These are phyloP conservation scores for Isurus oxyrinchus DNA, from an alignment of 2,113 vertebrate species.

Conservation along the genomic window DNA sequence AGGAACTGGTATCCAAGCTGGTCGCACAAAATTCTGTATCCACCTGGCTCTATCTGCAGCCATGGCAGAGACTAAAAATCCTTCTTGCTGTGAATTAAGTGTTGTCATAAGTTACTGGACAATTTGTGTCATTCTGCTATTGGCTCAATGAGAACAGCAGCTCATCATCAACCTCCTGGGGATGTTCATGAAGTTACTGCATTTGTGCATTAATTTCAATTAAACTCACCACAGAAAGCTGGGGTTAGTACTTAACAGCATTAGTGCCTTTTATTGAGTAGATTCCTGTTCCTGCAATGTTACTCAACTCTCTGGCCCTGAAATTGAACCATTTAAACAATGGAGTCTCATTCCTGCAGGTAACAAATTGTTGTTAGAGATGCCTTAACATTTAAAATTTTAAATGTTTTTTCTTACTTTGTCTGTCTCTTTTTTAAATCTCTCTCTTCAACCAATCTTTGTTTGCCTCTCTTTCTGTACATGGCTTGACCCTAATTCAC, in stretches of 20 bases:
- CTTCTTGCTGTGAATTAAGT: neutral
- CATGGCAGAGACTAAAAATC: neutral
- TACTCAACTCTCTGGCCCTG: neutral
- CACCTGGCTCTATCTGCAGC: too few species aligned
- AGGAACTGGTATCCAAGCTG: too few species aligned
- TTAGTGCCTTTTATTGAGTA: neutral
- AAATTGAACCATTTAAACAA: neutral
- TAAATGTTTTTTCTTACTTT: neutral
- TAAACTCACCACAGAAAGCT: neutral
- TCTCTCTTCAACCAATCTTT: neutral
- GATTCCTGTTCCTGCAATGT: neutral
- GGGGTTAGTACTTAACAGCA: neutral
- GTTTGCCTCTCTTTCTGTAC: neutral
- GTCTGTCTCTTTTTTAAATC: neutral
- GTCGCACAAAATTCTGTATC: too few species aligned
- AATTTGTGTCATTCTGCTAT: neutral
- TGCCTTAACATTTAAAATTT: neutral
- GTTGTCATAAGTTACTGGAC: neutral
- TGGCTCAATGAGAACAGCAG: neutral
- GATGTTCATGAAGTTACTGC: neutral
- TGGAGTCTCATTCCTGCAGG: neutral
- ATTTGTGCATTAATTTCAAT: neutral
- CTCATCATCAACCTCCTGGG: neutral
- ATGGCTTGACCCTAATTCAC: neutral
- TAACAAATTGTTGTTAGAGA: neutral